Evolutionary conservation across 2,888 invertebrate genomes (phyloP), one percentile per base, ranked within the genome.

Genomic region (Xestoiulus laeticollis): DNA sequence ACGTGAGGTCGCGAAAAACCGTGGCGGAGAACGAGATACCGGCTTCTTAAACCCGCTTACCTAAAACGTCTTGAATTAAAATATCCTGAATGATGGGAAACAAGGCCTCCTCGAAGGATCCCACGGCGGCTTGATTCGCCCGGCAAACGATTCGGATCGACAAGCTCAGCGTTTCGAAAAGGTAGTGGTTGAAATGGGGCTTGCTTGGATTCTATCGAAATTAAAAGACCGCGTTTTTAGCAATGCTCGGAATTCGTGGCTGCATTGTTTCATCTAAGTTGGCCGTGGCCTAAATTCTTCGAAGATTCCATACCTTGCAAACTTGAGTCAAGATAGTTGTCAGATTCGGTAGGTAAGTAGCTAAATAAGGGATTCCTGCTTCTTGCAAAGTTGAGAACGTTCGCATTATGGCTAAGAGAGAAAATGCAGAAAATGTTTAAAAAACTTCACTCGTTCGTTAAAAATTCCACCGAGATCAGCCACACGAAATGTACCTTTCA

Each of bases 161-260:
- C 8, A 99, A 93, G 38, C 98, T 96, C 78, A 99, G 93, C 0
- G 97, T 96, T 93, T 99, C 99, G 92, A 99, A 99, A 59, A 99
- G 93, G 92, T 96, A 99, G 92, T 99, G 99, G 93, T 99, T 99
- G 93, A 99, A 99, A 92, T 98, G 97, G 0, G 99, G 99, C 91
- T 98, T 89, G 86, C 89, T 88, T 1, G 88, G 88, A 82, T 89
- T 88, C 89, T 89, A 44, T 26, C 12, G 82, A 4, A n/a, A 87
- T 4, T n/a, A n/a, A n/a, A n/a, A n/a, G n/a, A n/a, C n/a, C n/a
- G n/a, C n/a, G n/a, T n/a, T n/a, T n/a, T n/a, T n/a, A n/a, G n/a
- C n/a, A n/a, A n/a, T n/a, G n/a, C n/a, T n/a, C n/a, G n/a, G n/a
- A n/a, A n/a, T n/a, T n/a, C n/a, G n/a, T n/a, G n/a, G n/a, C n/a